Conservation (phyloP, 37 sponge, comb jelly and placozoan species). For the Corticium candelabrum region DNA sequence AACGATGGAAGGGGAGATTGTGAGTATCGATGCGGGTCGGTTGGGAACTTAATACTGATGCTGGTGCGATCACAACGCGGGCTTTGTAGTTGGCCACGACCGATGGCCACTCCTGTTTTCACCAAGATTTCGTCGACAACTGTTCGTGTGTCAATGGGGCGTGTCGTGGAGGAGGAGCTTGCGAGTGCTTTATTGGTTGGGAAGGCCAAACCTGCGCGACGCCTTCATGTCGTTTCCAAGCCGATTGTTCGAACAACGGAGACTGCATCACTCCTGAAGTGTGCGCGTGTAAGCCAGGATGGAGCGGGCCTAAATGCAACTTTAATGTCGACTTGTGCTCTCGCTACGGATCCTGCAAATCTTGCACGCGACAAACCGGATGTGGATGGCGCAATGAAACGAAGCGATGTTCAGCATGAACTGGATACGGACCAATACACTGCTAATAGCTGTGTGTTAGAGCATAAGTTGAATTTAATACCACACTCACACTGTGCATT, state of each 20-base stretch:
- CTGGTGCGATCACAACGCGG: not conserved
- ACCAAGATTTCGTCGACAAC: not conserved
- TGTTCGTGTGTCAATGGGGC: not conserved
- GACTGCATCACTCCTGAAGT: not conserved
- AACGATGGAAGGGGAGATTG: not conserved
- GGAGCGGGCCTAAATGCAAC: not conserved
- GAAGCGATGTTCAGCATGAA: not conserved
- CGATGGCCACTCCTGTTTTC: not conserved
- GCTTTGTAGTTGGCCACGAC: not conserved
- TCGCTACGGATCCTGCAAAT: not conserved
- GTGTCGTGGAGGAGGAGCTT: not conserved
- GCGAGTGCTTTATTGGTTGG: not conserved
- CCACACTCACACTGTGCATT: no score
- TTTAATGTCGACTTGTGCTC: not conserved
- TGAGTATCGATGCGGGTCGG: not conserved
- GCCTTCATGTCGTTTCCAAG: not conserved
- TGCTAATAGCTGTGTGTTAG: no score
- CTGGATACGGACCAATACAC: not conserved
- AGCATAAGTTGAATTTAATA: no score
- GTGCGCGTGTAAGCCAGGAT: not conserved
- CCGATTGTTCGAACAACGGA: not conserved
- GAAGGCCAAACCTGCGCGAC: not conserved
- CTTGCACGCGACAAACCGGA: not conserved
- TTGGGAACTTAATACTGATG: not conserved
- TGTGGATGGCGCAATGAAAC: not conserved